Percentiles rank a stretch among this genome's conserved stretches.
phyloP scores from a whole-genome alignment of 2,797 vertebrate genomes.

The Cetoscarus ocellatus region DNA sequence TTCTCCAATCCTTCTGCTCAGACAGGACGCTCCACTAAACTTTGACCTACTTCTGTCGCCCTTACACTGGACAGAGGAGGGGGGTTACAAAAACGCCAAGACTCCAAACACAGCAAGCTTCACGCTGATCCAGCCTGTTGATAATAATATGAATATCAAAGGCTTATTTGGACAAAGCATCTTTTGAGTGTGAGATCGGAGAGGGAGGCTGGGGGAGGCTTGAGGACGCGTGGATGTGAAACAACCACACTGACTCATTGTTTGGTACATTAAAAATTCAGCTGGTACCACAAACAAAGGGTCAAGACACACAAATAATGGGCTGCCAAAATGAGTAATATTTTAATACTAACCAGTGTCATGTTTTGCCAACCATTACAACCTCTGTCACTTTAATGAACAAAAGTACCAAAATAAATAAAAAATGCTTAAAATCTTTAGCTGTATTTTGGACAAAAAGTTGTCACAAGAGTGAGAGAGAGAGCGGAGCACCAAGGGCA shows the following conservation, averaged over 20 bases:
- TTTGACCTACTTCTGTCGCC: conserved; percentile 79
- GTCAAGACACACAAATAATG: too few species aligned
- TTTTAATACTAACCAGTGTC: too few species aligned
- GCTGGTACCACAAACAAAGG: neutral
- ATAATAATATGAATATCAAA: conserved; percentile 70
- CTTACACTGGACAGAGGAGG: conserved; percentile 40
- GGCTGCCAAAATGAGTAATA: too few species aligned
- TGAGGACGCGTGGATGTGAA: conserved; percentile 48
- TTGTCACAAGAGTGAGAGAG: too few species aligned
- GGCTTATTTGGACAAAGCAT: conserved; percentile 62
- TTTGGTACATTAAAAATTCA: conserved; percentile 57
- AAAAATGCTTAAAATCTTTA: too few species aligned
- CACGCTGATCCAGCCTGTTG: conserved; percentile 49
- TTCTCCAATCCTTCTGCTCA: conserved; percentile 61
- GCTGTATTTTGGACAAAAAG: too few species aligned
- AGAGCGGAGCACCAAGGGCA: too few species aligned
- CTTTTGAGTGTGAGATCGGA: conserved; percentile 61
- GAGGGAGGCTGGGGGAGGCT: conserved; percentile 53
- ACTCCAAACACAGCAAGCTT: conserved; percentile 50
- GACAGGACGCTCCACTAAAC: conserved; percentile 80
- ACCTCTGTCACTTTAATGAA: too few species aligned
- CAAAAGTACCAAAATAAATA: too few species aligned
- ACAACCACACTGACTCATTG: conserved; percentile 56
- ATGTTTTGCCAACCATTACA: too few species aligned
- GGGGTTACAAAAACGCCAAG: conserved; percentile 10